Base-by-base conservation (phyloP, 2,113 vertebrate genomes). In the Coregonus clupeaformis region DNA sequence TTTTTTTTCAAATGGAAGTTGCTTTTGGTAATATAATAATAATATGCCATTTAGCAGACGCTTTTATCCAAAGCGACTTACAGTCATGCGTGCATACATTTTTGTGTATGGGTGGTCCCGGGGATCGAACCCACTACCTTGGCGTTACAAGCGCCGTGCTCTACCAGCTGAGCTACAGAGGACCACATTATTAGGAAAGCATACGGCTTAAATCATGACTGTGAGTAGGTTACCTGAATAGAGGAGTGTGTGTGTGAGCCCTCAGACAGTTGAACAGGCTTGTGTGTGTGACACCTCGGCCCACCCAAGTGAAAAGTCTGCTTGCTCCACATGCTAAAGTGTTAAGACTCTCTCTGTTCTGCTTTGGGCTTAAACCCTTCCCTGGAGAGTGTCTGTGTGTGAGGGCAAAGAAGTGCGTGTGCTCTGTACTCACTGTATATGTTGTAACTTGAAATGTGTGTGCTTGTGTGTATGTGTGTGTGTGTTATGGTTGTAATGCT, bases 211-310 rank as follows among this genome's bases (percentile, higher is more conserved):
- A 59, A 59, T 4, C n/a, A n/a, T 59, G 6, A 62, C n/a, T 18
- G 11, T 52, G 16, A 52, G 49, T 4, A 16, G 1, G 49, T 12
- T 42, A 11, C 36, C 11, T 65, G 25, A 65, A 29, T 27, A 65
- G 63, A 65, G 25, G 25, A 27, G 42, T 36, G n/a, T 59, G 42
- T 14, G 3, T 25, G n/a, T 29, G 7, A 68, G 45, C 73, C 13
- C 18, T 68, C 62, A 55, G 57, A 62, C 36, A 63, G 42, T 30
- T 70, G 68, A 63, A 29, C 36, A 57, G 45, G n/a, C 36, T 0
- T 65, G 12, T 64, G 36, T 59, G 69, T 72, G 69, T 71, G 60
- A 73, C 42, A 47, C 45, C 71, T 73, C 59, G 36, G 60, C 14
- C 60, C 71, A 22, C 71, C 22, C 32, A 42, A 47, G 36, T 42